Conservation (phyloP, 2,113 vertebrate genomes). For the Leiothrix lutea region DNA sequence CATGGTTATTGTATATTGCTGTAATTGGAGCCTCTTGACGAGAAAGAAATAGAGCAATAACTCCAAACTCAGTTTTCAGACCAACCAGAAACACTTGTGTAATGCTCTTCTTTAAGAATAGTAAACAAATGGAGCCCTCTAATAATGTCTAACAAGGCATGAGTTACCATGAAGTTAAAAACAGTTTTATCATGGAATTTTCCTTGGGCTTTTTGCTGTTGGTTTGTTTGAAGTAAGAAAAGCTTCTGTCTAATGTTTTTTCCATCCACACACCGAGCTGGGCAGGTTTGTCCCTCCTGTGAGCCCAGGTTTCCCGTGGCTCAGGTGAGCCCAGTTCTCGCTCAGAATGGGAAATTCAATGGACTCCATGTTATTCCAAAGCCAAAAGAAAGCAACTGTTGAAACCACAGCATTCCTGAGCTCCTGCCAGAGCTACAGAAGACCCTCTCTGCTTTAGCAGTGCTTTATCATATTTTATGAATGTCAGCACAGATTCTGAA, state of each 20-base stretch:
- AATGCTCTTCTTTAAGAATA: neutral
- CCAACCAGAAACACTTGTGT: neutral
- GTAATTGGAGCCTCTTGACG: neutral
- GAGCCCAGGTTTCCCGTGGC: rapidly evolving
- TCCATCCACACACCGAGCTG: neutral
- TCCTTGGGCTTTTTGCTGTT: neutral
- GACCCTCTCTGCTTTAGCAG: slow-evolving; percentile 9
- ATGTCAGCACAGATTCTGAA: slow-evolving; percentile 38
- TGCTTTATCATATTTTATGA: slow-evolving; percentile 48
- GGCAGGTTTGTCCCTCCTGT: neutral
- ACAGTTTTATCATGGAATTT: neutral
- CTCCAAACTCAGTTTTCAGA: neutral
- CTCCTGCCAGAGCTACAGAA: neutral
- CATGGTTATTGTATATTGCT: neutral
- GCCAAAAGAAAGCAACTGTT: slow-evolving; percentile 38
- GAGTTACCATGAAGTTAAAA: neutral
- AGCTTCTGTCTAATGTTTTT: neutral
- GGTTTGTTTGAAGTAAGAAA: neutral
- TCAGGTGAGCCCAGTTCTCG: slow-evolving; percentile 21
- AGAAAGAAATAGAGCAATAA: neutral
- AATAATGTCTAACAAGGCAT: neutral
- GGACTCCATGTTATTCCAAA: neutral
- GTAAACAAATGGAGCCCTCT: neutral
- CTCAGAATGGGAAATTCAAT: neutral
- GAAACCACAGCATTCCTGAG: slow-evolving; percentile 58